Conservation (phyloP, 2,113 vertebrate species). For the Thinocorus orbignyianus region DNA sequence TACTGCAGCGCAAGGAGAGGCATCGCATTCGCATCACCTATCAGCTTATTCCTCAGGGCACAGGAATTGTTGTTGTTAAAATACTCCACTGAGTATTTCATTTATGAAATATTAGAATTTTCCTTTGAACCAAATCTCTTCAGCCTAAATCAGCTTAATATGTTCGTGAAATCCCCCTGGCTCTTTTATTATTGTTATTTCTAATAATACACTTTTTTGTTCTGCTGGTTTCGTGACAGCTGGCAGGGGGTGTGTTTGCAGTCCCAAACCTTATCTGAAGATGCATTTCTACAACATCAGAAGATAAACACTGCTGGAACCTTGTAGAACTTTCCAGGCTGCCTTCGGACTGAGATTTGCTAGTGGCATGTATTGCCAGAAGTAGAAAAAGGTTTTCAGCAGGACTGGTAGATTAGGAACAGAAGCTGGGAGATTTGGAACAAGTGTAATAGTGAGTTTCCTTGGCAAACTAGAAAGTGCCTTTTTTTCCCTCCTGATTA, state of each 20-base stretch:
- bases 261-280: not conserved
- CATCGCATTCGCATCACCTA: not conserved
- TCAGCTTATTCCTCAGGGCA: not conserved
- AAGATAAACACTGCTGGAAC: not conserved
- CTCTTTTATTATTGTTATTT: not conserved
- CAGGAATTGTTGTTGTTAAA: not conserved
- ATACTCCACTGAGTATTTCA: not conserved
- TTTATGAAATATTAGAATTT: not conserved
- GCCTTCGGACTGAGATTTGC: not conserved
- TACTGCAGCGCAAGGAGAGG: not conserved
- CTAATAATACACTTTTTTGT: not conserved
- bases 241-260: not conserved
- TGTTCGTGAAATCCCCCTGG: not conserved
- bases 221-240: not conserved
- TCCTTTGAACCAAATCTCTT: conserved; percentile 6
- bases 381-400: not conserved
- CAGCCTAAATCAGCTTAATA: not conserved
- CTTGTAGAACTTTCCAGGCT: not conserved
- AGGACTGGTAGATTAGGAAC: not conserved
- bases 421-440: not conserved
- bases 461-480: not conserved
- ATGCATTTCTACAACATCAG: fast-evolving
- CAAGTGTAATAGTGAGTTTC: not conserved
- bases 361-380: not conserved
- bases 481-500: not conserved